A percentile compares a stretch with the other conserved stretches of the same genome.
Evolutionary conservation across 2,113 vertebrate species (phyloP).

Genomic region (Pollimyrus isidori): DNA sequence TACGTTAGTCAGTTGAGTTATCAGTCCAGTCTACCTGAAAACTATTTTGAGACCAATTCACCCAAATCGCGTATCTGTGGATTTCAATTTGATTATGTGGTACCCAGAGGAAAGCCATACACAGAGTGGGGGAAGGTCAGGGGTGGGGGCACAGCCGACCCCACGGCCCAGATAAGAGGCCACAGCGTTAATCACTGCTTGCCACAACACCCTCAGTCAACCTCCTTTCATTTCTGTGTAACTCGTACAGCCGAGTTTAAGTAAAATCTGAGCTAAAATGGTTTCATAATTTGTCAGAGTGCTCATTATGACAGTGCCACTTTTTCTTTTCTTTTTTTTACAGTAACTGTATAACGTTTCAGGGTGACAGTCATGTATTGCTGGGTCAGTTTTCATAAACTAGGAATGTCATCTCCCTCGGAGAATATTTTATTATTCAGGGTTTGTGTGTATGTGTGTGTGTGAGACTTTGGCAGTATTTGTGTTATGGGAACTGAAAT

Average conservation of each 20-base stretch:
- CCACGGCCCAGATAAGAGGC: neutral
- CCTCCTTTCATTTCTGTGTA: neutral
- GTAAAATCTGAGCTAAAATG: neutral
- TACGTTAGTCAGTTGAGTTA: neutral
- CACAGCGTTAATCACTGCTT: neutral
- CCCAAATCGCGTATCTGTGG: neutral
- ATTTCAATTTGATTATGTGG: neutral
- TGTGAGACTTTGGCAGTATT: neutral
- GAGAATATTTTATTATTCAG: neutral
- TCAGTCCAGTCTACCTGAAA: neutral
- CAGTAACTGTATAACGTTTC: neutral
- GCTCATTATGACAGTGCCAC: neutral
- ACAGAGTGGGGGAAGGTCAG: neutral
- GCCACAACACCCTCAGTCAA: neutral
- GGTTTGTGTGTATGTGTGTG: too few relatives aligned
- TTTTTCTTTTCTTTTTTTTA: neutral
- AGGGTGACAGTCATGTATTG: neutral
- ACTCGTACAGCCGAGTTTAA: neutral
- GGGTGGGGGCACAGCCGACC: neutral
- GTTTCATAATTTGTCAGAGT: neutral
- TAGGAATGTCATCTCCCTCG: neutral
- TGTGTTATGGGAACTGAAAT: conserved; percentile 15
- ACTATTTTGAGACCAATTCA: neutral
- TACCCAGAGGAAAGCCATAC: neutral
- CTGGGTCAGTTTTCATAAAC: neutral